Evolutionary conservation across 2,797 vertebrate genomes (phyloP).

Genomic region (Pelochelys cantorii): DNA sequence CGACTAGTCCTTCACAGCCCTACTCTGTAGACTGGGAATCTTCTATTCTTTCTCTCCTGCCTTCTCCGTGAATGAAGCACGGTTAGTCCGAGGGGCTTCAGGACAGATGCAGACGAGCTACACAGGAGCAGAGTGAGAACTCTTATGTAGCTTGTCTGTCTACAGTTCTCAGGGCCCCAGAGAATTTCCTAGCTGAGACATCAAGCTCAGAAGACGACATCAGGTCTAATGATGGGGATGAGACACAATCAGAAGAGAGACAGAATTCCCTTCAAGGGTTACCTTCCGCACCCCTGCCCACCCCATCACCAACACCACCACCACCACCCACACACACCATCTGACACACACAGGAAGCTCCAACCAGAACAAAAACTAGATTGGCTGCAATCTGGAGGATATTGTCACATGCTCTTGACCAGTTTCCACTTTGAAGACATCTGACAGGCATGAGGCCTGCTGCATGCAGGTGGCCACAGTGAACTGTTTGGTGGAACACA

Average conservation of each 20-base stretch:
- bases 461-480: not conserved
- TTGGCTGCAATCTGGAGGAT: not conserved
- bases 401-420: too few relatives aligned
- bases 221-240: not conserved
- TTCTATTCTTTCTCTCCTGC: not conserved
- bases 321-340: not conserved
- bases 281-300: not conserved
- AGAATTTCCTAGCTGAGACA: not conserved
- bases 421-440: not conserved
- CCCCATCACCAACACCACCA: too few relatives aligned
- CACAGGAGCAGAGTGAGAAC: not conserved
- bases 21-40: not conserved
- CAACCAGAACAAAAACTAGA: not conserved
- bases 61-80: accelerated
- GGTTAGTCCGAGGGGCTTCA: not conserved
- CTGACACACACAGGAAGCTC: not conserved
- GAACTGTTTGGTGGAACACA: not conserved
- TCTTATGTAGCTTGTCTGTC: not conserved
- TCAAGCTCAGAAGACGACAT: not conserved
- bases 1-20: too few relatives aligned
- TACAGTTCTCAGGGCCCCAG: not conserved
- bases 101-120: not conserved
- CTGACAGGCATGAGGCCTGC: not conserved
- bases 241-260: not conserved
- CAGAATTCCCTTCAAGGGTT: not conserved